Percentiles rank a stretch among this genome's conserved stretches.
Evolutionary conservation across 2,888 invertebrate genomes (phyloP).

Genomic region (Philereme vetulata): DNA sequence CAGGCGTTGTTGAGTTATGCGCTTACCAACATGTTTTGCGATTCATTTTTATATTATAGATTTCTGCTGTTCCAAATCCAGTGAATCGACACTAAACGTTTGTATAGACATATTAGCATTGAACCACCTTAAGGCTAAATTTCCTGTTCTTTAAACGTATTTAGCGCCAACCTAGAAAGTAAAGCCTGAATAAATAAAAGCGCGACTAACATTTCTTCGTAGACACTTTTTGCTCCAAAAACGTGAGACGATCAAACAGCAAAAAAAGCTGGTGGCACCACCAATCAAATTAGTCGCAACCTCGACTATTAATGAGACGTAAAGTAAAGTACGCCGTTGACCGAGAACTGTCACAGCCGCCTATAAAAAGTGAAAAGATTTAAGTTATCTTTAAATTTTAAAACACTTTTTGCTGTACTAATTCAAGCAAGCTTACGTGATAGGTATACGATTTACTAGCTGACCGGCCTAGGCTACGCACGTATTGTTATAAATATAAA

Average conservation of each 20-base stretch:
- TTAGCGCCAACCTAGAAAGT: slow-evolving; percentile 13
- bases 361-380: slow-evolving; percentile 13
- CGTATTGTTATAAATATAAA: too few relatives aligned
- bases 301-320: slow-evolving; percentile 43
- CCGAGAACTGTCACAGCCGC: slow-evolving; percentile 30
- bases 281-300: slow-evolving; percentile 46
- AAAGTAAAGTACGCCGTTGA: slow-evolving; percentile 37
- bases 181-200: slow-evolving; percentile 23
- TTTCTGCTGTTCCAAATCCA: too few relatives aligned
- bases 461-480: too few relatives aligned
- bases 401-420: slow-evolving; percentile 17
- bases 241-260: slow-evolving; percentile 31
- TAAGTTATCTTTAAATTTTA: slow-evolving; percentile 14
- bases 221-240: slow-evolving; percentile 28
- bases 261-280: slow-evolving; percentile 35
- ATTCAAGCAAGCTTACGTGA: background rate
- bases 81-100: too few relatives aligned
- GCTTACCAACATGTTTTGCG: too few relatives aligned
- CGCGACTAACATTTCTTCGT: slow-evolving; percentile 19
- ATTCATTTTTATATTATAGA: too few relatives aligned
- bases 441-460: too few relatives aligned
- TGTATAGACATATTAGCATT: too few relatives aligned
- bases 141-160: background rate
- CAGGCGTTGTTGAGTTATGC: too few relatives aligned
- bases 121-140: too few relatives aligned